Conservation (phyloP, 2,797 vertebrate genomes). For the Nyctalus aviator region DNA sequence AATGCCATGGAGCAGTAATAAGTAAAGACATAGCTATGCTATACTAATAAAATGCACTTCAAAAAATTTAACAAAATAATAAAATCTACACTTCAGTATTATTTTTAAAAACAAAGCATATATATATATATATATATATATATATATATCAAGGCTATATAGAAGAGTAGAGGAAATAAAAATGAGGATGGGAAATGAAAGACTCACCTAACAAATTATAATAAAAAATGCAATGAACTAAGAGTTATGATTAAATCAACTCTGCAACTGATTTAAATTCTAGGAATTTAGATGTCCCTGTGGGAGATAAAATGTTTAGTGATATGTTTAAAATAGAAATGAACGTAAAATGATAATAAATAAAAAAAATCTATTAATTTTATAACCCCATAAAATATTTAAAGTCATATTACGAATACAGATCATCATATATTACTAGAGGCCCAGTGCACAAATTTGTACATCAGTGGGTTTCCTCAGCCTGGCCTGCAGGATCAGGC, state of each 20-base stretch:
- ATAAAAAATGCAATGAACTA: not conserved
- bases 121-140: too few relatives aligned
- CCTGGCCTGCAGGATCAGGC: too few relatives aligned
- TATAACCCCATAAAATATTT: constrained; percentile 16
- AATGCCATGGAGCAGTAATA: not conserved
- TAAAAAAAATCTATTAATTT: not conserved
- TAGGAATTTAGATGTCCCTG: not conserved
- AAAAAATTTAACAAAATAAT: not conserved
- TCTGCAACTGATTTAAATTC: not conserved
- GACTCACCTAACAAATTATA: not conserved
- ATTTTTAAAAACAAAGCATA: not conserved
- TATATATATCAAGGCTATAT: not conserved
- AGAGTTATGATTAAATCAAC: not conserved
- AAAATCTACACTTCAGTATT: not conserved
- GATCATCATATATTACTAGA: not conserved
- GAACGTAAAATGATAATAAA: not conserved
- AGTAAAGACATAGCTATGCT: not conserved
- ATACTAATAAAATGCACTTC: not conserved
- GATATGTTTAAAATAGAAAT: not conserved
- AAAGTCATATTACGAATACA: constrained; percentile 5
- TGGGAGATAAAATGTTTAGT: not conserved
- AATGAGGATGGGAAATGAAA: not conserved
- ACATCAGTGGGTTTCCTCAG: too few relatives aligned
- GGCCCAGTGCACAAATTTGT: too few relatives aligned
- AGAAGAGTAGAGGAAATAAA: not conserved